Evolutionary conservation across 2,888 invertebrate species (phyloP).

Genomic region (Polyploca ridens): DNA sequence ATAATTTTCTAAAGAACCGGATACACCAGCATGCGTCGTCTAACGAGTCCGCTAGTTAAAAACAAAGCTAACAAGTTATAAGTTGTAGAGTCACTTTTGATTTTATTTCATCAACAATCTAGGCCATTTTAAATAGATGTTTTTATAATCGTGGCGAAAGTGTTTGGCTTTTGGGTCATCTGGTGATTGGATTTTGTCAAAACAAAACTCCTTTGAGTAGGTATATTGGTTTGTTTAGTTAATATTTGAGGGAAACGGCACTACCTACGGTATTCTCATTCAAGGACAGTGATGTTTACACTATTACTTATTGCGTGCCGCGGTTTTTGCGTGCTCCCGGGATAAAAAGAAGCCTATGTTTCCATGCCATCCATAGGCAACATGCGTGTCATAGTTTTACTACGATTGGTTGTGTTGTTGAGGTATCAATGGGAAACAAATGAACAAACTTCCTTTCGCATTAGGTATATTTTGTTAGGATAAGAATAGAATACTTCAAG

Average conservation of each 20-base stretch:
- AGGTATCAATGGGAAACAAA: no score
- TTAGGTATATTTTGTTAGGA: no score
- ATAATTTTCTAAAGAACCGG: not conserved
- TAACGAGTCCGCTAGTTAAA: not conserved
- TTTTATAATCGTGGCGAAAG: not conserved
- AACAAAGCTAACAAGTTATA: not conserved
- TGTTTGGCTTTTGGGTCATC: not conserved
- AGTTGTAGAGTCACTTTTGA: not conserved
- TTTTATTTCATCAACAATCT: not conserved
- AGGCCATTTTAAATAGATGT: constrained; percentile 3
- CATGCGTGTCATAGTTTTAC: no score
- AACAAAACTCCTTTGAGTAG: not conserved
- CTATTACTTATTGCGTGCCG: not conserved
- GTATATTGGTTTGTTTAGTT: not conserved
- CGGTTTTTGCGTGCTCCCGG: no score
- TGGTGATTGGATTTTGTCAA: not conserved
- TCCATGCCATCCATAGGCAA: no score
- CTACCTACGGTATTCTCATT: not conserved
- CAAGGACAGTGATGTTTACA: not conserved
- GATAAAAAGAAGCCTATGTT: no score
- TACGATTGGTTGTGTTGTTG: no score
- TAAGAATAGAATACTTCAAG: no score
- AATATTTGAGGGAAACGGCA: not conserved
- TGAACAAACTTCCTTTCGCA: no score
- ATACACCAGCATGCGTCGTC: not conserved